Conservation (phyloP, 2,888 invertebrate genomes). For the Plusia festucae region DNA sequence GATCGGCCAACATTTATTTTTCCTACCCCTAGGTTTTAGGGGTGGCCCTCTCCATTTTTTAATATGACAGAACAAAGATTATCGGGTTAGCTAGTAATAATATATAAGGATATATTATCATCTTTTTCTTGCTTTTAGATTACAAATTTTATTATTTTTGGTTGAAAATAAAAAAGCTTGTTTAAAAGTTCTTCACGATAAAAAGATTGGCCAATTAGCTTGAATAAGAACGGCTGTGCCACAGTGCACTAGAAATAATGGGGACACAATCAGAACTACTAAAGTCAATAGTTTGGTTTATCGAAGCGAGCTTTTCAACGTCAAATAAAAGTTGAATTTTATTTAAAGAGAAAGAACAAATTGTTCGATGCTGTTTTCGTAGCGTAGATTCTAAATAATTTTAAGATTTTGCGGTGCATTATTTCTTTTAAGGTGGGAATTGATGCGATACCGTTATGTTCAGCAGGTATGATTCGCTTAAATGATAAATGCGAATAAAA, state of each 20-base stretch:
- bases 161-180: not conserved
- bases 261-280: not conserved
- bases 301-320: not conserved
- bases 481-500: not conserved
- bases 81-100: not conserved
- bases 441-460: not conserved
- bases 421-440: not conserved
- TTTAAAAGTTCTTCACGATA: not conserved
- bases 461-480: not conserved
- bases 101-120: not conserved
- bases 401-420: not conserved
- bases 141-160: not conserved
- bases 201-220: not conserved
- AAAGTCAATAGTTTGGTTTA: not conserved
- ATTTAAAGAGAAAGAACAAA: not conserved
- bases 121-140: not conserved
- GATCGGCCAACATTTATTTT: no score
- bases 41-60: no score
- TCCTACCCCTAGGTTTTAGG: no score
- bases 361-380: not conserved
- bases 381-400: not conserved
- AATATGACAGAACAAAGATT: no score
- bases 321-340: not conserved
- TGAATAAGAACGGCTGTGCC: not conserved
- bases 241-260: not conserved